A percentile compares a stretch with the other conserved stretches of the same genome.
Evolutionary conservation across 2,797 vertebrate species (phyloP).

Genomic region (Phataginus tricuspis): DNA sequence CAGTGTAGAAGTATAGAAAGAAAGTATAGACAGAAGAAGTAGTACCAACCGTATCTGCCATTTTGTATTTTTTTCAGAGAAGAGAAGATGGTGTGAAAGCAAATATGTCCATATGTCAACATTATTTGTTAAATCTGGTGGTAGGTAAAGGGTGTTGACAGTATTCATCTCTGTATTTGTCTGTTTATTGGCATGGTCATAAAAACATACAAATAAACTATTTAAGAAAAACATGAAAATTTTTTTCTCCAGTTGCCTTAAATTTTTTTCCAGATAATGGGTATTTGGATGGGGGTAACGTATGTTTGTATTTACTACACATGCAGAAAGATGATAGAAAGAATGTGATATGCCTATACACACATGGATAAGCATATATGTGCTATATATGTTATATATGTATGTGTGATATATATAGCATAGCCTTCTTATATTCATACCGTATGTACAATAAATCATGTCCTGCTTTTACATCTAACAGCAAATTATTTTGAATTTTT

Average conservation of each 20-base stretch:
- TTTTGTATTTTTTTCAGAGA: neutral
- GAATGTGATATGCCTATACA: neutral
- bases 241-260: neutral
- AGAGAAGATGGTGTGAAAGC: neutral
- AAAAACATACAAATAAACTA: neutral
- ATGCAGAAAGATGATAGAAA: neutral
- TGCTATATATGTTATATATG: neutral
- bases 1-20: neutral
- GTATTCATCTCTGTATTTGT: neutral
- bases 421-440: neutral
- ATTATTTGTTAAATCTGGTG: neutral
- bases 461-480: neutral
- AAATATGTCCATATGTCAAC: neutral
- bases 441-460: neutral
- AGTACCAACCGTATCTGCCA: neutral
- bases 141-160: neutral
- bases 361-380: neutral
- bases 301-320: neutral
- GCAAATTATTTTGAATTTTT: constrained; percentile 22
- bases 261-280: neutral
- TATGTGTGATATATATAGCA: neutral
- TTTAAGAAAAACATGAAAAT: neutral
- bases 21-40: neutral
- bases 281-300: too few species aligned
- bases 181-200: neutral